phyloP scores from a whole-genome alignment of 1,140 invertebrate species.

The Conopomorpha cramerella region DNA sequence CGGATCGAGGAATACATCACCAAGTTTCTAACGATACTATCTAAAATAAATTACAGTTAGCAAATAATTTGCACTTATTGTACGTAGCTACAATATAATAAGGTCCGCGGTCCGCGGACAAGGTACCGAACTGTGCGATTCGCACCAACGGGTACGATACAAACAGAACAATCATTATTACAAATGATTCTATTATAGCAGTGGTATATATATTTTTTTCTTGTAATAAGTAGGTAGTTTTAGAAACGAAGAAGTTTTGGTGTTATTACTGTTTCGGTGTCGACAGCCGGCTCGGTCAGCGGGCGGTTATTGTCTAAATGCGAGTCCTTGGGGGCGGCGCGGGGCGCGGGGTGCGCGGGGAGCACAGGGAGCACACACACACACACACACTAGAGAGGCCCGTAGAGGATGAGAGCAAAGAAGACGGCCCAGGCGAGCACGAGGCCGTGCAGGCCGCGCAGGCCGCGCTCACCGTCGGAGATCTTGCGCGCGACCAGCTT shows the following conservation, averaged over 20 bases:
- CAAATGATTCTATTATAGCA: too few relatives aligned
- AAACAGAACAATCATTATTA: too few relatives aligned
- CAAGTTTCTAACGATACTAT: slow-evolving; percentile 42
- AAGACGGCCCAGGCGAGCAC: slow-evolving; percentile 91
- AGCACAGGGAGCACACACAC: too few relatives aligned
- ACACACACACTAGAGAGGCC: slow-evolving; percentile 65
- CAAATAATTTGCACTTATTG: slow-evolving; percentile 42
- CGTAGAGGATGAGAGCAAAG: slow-evolving; percentile 75
- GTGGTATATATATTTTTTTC: too few relatives aligned
- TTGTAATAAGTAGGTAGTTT: too few relatives aligned
- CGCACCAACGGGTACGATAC: slow-evolving; percentile 22
- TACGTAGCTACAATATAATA: slow-evolving; percentile 16
- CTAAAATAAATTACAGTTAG: slow-evolving; percentile 55
- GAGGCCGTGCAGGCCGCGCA: slow-evolving; percentile 79
- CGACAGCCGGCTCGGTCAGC: too few relatives aligned
- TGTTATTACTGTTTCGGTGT: too few relatives aligned
- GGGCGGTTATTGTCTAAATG: too few relatives aligned
- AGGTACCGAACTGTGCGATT: slow-evolving; percentile 47
- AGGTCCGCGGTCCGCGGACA: slow-evolving; percentile 47
- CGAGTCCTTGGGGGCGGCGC: slow-evolving; percentile 4
- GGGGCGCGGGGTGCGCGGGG: slow-evolving; percentile 21
- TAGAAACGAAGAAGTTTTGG: too few relatives aligned
- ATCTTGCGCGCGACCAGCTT: slow-evolving; percentile 99
- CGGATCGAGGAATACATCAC: slow-evolving; percentile 22
- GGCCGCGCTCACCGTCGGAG: slow-evolving; percentile 84